A percentile compares a stretch with the other conserved stretches of the same genome.
Evolutionary conservation across 64 coral and sea anemone genomes (phyloP).

Genomic region (Dendronephthya gigantea): DNA sequence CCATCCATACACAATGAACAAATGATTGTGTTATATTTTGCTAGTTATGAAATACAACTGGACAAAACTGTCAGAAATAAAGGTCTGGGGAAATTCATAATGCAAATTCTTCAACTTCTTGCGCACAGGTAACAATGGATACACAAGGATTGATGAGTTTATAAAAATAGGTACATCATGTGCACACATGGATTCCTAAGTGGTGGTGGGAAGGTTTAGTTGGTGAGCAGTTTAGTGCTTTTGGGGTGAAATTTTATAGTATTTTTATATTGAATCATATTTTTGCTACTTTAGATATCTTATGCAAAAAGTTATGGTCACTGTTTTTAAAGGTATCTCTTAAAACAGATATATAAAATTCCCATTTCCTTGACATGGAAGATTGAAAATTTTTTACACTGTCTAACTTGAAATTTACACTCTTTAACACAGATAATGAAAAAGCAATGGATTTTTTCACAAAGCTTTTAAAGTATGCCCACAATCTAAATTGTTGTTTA

Average conservation of each 20-base stretch:
- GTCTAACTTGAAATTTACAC: background rate
- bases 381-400: background rate
- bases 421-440: constrained; percentile 54
- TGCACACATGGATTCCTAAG: no score
- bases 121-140: constrained; percentile 52
- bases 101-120: constrained; percentile 93
- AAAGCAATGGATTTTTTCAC: constrained; percentile 75
- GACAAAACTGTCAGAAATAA: constrained; percentile 53
- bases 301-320: constrained; percentile 93
- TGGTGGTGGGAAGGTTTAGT: no score
- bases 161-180: background rate
- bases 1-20: no score
- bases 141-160: background rate
- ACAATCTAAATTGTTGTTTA: background rate
- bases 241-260: no score
- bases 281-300: constrained; percentile 40
- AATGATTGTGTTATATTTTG: no score
- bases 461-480: constrained; percentile 67
- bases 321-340: constrained; percentile 79
- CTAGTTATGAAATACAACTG: constrained; percentile 91
- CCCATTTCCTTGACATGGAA: no score
- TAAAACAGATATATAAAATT: background rate
- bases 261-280: background rate
- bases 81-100: constrained; percentile 89
- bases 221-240: no score